Base-by-base conservation (phyloP, 2,113 vertebrate species). In the Columbina picui region DNA sequence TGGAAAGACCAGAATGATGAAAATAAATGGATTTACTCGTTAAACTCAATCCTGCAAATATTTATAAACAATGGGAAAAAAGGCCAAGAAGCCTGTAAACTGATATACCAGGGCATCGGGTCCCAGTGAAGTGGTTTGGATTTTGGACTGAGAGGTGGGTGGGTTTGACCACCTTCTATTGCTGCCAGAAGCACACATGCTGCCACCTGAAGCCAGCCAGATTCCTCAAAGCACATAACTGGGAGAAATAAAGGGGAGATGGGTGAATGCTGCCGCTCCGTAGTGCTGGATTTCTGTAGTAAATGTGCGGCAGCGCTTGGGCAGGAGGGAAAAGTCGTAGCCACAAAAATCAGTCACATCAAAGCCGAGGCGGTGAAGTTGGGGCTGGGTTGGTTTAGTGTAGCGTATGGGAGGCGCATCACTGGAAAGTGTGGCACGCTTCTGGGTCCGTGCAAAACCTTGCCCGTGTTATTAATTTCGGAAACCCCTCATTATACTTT, bases 131-230 rank as follows among this genome's bases (percentile, higher is more conserved):
- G 12, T 19, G 15, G 12, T 80, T 86, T 87, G 63, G 34, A 17
- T 30, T 63, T 71, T 27, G 32, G 18, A 32, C 20, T 25, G 9
- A 38, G 12, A 12, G 0, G 0, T 0, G 1, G 3, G 7, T 11
- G 60, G 23, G 52, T 94, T 87, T 3, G 9, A 27, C 12, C 3
- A 0, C 14, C 75, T 65, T n/a, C 49, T 30, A 36, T 49, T 13
- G 12, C 20, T 50, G 60, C 52, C 45, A 65, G 52, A 59, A n/a
- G 19, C 5, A 49, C 20, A 1, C 12, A 34, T 49, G 22, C 22
- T 84, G 65, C 10, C 32, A 49, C 41, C 47, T 36, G 59, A 79
- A 88, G 30, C 50, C 5, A 2, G n/a, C 0, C 5, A 60, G 50
- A 57, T 39, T 27, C 70, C 55, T 82, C 79, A n/a, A 53, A 64